A percentile compares a stretch with the other conserved stretches of the same genome.
Evolutionary conservation across 2,113 vertebrate species (phyloP).

Genomic region (Bubalus kerabau): DNA sequence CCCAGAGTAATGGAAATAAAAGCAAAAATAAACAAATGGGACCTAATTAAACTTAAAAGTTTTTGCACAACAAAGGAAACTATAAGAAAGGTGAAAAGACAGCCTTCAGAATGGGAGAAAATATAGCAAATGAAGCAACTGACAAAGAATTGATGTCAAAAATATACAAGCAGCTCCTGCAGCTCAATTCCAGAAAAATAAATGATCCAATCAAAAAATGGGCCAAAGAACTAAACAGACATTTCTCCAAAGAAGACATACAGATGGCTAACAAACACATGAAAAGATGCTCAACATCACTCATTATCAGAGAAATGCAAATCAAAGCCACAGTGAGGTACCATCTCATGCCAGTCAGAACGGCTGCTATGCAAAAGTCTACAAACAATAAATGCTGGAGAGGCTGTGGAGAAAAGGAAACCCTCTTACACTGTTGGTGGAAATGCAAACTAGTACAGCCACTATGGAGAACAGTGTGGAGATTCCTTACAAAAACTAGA

Average conservation of each 20-base stretch:
- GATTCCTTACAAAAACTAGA: neutral
- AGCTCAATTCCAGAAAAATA: neutral
- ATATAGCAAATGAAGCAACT: neutral
- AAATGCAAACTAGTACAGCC: neutral
- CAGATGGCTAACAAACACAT: neutral
- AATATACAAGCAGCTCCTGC: neutral
- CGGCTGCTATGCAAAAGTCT: accelerated
- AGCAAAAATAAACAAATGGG: neutral
- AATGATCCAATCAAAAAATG: neutral
- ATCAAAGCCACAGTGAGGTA: neutral
- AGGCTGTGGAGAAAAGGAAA: neutral
- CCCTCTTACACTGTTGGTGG: neutral
- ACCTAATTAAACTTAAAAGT: neutral
- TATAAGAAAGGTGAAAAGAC: neutral
- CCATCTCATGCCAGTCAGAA: neutral
- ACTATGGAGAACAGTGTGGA: neutral
- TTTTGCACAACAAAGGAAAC: neutral
- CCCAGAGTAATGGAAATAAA: neutral
- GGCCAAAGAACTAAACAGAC: neutral
- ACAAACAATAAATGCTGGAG: neutral
- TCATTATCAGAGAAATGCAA: neutral
- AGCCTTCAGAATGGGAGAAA: neutral
- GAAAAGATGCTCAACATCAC: neutral
- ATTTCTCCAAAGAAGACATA: neutral
- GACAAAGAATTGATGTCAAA: neutral